Evolutionary conservation across 2,113 vertebrate species (phyloP), one percentile per base, ranked within the genome.

Genomic region (Tachysurus vachellii): DNA sequence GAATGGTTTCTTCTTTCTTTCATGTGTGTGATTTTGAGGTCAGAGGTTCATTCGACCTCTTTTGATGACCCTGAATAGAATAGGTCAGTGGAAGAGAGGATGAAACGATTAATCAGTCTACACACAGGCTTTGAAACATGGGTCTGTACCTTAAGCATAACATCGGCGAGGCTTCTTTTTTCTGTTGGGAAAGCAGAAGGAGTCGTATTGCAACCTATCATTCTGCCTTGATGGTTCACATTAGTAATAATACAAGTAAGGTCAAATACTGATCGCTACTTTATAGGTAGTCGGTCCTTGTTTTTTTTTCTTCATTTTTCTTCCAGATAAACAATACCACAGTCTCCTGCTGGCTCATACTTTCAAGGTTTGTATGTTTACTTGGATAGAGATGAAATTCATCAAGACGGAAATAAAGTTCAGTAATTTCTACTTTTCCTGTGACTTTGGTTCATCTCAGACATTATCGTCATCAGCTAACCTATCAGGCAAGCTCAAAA

Each of bases 41-140:
- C 80, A 50, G 50, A 56, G 26, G 85, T 80, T 62, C 26, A 59
- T 50, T 88, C 76, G 59, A 84, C 54, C 31, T 44, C 36, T 56
- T 80, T 82, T 75, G 82, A 85, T 86, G 88, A 76, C 85, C 73
- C 50, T 57, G 75, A 59, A 42, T 42, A 76, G 61, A 87, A 80
- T 57, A 73, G 61, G 31, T 13, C 17, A 81, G 31, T 81, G 56
- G 82, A 87, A 47, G n/a, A 56, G 53, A 21, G 14, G 54, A 50
- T 87, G 53, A 83, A 64, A 71, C 50, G 77, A 84, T 76, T 54
- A 83, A 86, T 21, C 71, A 85, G 75, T 79, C 64, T 71, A 26
- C 50, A 53, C 23, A 31, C 10, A 36, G 64, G 64, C 28, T 56
- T 83, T 56, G 47, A 70, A 71, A 84, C 19, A 1, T 31, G 8